Evolutionary conservation across 2,888 invertebrate species (phyloP), one percentile per base, ranked within the genome.

Genomic region (Ochropacha duplaris): DNA sequence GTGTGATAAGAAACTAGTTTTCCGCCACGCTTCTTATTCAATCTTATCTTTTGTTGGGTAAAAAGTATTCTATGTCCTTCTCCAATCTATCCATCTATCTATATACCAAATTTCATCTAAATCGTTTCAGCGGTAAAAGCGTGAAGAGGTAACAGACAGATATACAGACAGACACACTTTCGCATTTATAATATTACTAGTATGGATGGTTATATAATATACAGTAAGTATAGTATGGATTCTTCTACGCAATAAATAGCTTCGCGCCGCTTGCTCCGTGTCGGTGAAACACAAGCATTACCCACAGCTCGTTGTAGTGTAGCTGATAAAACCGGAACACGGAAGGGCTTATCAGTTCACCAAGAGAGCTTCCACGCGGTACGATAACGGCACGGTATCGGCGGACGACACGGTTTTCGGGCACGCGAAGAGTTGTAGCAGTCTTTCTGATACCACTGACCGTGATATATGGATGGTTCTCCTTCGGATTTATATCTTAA

Each of bases 291-390:
- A 9, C 6, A n/a, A 19, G 16, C n/a, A 12, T 31, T 50, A 50
- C 24, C 36, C 54, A 8, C 4, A 22, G 24, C 55, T 34, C 58
- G 60, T 59, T 36, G 63, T 59, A 59, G n/a, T n/a, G n/a, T n/a
- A 39, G 57, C 68, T 76, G 77, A 76, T 76, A 79, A 76, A 68
- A 65, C 61, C 63, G 66, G 70, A 70, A 73, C 78, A 69, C 77
- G 77, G 60, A 72, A 71, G 65, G 50, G 64, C 68, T 78, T 77
- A 77, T 78, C 78, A 67, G 62, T 52, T 31, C 31, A 57, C 58
- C 57, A 68, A 69, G 64, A 66, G 65, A 63, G 70, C 67, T 66
- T 68, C 62, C 64, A 62, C 65, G 62, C 65, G 65, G 61, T 57
- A 60, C 59, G 24, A 62, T 59, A 63, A 68, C 74, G 71, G 68